Base-by-base conservation (phyloP, 2,797 vertebrate genomes). In the Chrysocyon brachyurus region DNA sequence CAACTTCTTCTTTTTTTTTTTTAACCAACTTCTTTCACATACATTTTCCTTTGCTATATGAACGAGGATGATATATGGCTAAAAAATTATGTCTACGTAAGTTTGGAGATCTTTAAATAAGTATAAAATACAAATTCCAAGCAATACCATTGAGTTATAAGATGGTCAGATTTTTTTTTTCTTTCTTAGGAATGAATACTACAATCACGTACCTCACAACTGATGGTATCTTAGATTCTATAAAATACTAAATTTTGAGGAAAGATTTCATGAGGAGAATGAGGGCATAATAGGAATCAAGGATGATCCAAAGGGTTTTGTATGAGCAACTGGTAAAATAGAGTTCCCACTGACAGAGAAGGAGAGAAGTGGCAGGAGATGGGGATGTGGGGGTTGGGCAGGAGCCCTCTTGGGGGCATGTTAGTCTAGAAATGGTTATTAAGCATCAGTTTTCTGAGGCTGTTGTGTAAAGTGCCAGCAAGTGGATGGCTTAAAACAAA, bases 111-210 rank as follows among this genome's bases (percentile, higher is more conserved):
- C 26, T 75, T 81, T 36, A 87, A 59, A 49, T 81, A 72, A 52
- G n/a, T 78, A 66, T 83, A 83, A 89, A 89, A 56, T 66, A 33
- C 88, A 90, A 33, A 59, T 85, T 86, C 31, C 81, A 28, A 72
- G 14, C 28, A 88, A 82, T 75, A 14, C 5, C 46, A 49, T 10
- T 84, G 12, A 36, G 7, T 91, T 33, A 33, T 91, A 86, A 61
- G 15, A 57, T 56, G 61, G 36, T 3, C 19, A 59, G 8, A 40
- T 70, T 70, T 28, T 28, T 64, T 24, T 82, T 84, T 73, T 93
- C 28, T 92, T 46, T 63, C n/a, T 59, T 79, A 66, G 57, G 19
- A 24, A 19, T 66, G 36, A 36, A 64, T 85, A 79, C 12, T 24
- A 54, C 63, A 40, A 24, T 86, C 36, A 40, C 66, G 16, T 89